Base-by-base conservation (phyloP, 2,888 invertebrate genomes). In the Oxystoma pomonae region DNA sequence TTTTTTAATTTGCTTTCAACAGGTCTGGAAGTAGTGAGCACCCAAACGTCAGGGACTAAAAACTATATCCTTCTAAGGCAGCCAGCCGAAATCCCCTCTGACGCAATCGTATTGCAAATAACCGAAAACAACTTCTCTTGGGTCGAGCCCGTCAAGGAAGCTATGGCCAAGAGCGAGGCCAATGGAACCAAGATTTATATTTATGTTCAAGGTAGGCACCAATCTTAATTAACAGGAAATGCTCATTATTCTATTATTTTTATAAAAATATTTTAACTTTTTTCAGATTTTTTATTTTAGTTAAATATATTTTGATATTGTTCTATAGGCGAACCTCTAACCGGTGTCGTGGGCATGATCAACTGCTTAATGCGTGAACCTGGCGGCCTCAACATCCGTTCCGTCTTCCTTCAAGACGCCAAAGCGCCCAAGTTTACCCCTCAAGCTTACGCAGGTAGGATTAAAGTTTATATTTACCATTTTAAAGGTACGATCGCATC, bases 331-430 rank as follows among this genome's bases (percentile, higher is more conserved):
- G 86, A 89, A 71, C 84, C 88, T 64, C 77, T 84, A 20, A 85
- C 86, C 77, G 98, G 98, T 59, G 84, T 93, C 67, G 83, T 96
- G 62, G 98, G 98, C 56, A 84, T 98, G 77, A 89, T 91, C 74
- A 91, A 94, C 76, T 99, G 98, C 79, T 84, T 98, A 69, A 90
- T 90, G 74, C 88, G 87, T 72, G 98, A 98, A 83, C 86, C 90
- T 3, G 95, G 94, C 68, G 96, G 96, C 18, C 82, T 83, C 63
- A 87, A 87, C 71, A 85, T 93, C 52, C 87, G 94, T 75, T 86
- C 87, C 64, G 84, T 89, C 65, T 89, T 89, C 74, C 83, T 91
- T 69, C 89, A 90, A 74, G 89, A 87, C 70, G 82, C 82, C 51
- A 83, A 83, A 63, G 84, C 83, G 0, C 83, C 84, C 18, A 82